Evolutionary conservation across 2,113 vertebrate genomes (phyloP).

Genomic region (Pelmatolapia mariae): DNA sequence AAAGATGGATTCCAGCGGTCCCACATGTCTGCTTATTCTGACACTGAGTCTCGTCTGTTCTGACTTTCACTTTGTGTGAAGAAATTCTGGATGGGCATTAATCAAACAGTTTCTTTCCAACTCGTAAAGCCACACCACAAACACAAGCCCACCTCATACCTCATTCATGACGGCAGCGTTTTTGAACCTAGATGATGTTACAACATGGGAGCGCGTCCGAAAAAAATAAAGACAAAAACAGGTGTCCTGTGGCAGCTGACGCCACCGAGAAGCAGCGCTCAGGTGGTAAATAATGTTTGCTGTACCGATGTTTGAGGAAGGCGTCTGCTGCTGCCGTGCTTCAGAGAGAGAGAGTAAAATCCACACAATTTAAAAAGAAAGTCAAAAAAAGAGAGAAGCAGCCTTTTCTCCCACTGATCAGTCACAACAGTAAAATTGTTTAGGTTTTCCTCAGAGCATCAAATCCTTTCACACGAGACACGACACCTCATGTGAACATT

Average conservation of each 20-base stretch:
- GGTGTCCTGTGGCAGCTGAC: neutral
- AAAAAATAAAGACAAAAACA: conserved; percentile 39
- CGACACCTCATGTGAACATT: neutral
- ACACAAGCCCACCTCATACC: neutral
- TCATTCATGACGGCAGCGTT: neutral
- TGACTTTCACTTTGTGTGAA: neutral
- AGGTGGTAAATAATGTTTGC: neutral
- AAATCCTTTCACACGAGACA: neutral
- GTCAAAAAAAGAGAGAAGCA: accelerated
- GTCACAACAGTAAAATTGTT: neutral
- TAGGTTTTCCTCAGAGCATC: neutral
- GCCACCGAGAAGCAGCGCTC: neutral
- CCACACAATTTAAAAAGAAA: neutral
- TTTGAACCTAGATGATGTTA: conserved; percentile 21
- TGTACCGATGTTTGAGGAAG: neutral
- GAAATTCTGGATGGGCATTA: neutral
- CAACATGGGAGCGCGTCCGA: neutral
- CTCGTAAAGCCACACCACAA: neutral
- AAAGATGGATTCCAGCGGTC: neutral
- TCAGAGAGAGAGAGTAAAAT: neutral
- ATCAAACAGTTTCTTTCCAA: neutral
- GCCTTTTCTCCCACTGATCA: neutral
- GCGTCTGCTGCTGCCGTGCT: neutral
- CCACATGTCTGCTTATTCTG: neutral
- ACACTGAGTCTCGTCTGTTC: accelerated